Conservation (phyloP, 2,888 invertebrate genomes). For the Pollenia angustigena region DNA sequence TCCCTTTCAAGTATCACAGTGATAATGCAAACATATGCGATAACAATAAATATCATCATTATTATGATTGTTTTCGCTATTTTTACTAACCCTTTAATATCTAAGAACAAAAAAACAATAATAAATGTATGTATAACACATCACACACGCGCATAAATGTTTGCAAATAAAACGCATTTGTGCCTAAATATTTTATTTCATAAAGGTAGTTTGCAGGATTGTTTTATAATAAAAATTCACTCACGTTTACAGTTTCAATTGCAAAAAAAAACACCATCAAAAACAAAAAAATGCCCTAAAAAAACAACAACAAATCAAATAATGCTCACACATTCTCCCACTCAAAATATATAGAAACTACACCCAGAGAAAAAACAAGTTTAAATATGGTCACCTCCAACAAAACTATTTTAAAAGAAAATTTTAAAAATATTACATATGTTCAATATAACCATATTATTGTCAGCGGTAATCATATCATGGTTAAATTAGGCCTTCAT, state of each 20-base stretch:
- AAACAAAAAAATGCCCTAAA: neutral
- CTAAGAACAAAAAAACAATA: neutral
- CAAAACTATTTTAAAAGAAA: too few species aligned
- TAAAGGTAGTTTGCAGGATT: neutral
- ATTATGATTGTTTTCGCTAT: slow-evolving; percentile 30
- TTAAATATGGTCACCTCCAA: too few species aligned
- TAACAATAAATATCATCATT: slow-evolving; percentile 47
- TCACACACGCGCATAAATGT: too few species aligned
- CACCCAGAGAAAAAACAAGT: too few species aligned
- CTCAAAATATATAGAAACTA: too few species aligned
- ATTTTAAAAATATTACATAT: too few species aligned
- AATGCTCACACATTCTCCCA: too few species aligned
- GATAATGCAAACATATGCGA: slow-evolving; percentile 40
- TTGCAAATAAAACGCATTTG: slow-evolving; percentile 1
- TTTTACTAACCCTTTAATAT: slow-evolving; percentile 4
- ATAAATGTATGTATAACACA: too few species aligned
- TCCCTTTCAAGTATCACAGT: neutral
- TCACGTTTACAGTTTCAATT: neutral
- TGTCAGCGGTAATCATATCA: too few species aligned
- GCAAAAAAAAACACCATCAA: neutral
- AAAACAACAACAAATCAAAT: too few species aligned
- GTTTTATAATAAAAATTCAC: neutral
- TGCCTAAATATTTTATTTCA: neutral
- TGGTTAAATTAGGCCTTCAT: too few species aligned
- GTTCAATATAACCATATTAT: too few species aligned